These are phyloP conservation scores for Calephelis virginiensis DNA, from an alignment of 1,140 invertebrate species.

Conservation along the genomic window DNA sequence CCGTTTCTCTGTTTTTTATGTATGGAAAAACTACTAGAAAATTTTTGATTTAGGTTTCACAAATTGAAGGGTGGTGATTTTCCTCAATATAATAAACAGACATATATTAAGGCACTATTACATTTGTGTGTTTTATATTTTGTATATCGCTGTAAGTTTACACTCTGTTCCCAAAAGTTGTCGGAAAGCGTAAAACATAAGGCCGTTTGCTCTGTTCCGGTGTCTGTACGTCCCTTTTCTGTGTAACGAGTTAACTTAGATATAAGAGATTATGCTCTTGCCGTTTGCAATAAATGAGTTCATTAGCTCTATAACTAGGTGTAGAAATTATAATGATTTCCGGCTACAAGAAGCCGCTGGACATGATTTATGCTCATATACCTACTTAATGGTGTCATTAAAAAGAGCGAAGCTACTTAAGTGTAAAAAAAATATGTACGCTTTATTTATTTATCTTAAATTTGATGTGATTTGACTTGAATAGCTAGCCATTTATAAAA, in stretches of 20 bases:
- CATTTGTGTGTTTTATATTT: too few species aligned
- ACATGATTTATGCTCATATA: background rate
- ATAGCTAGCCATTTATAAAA: too few species aligned
- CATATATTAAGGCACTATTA: too few species aligned
- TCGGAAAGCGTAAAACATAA: conserved; percentile 41
- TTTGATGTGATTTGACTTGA: too few species aligned
- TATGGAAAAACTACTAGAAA: too few species aligned
- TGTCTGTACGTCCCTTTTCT: conserved; percentile 44
- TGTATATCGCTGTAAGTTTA: background rate
- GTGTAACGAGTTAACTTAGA: conserved; percentile 49
- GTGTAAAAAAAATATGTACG: background rate
- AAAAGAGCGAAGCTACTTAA: background rate
- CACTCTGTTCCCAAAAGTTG: background rate
- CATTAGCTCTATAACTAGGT: conserved; percentile 10
- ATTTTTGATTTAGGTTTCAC: too few species aligned
- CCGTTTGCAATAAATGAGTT: conserved; percentile 27
- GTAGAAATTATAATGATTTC: conserved; percentile 4
- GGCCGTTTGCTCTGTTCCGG: conserved; percentile 38
- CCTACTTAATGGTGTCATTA: background rate
- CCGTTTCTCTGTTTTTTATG: too few species aligned
- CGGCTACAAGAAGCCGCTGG: background rate
- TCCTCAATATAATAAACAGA: too few species aligned
- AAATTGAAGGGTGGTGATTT: too few species aligned
- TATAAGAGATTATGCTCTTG: conserved; percentile 38
- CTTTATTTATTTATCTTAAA: too few species aligned